Evolutionary conservation across 2,113 vertebrate genomes (phyloP).

Genomic region (Oncorhynchus kisutch): DNA sequence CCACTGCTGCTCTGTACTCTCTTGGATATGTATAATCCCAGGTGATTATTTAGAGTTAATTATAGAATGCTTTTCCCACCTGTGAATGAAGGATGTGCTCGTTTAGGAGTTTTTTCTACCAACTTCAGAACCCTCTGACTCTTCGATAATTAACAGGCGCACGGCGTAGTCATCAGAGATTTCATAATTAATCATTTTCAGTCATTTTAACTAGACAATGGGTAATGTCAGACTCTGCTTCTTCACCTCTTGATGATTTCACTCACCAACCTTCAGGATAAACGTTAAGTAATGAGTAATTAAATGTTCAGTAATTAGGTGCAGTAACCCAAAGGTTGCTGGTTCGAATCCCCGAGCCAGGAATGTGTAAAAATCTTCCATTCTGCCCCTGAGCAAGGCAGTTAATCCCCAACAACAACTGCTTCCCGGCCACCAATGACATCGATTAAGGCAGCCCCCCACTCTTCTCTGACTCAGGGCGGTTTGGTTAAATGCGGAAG

Average conservation of each 20-base stretch:
- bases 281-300: background rate
- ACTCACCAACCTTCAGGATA: slow-evolving; percentile 15
- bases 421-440: no score
- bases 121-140: slow-evolving; percentile 8
- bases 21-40: slow-evolving; percentile 9
- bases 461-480: no score
- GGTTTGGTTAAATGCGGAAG: no score
- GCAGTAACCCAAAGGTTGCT: no score
- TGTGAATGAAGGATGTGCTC: background rate
- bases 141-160: slow-evolving; percentile 6
- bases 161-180: background rate
- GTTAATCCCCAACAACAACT: no score
- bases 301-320: background rate
- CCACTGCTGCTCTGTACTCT: slow-evolving; percentile 21
- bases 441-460: no score
- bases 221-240: no score
- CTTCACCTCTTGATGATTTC: slow-evolving; percentile 24
- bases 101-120: background rate
- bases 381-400: no score
- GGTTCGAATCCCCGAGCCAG: no score
- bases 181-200: background rate
- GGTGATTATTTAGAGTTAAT: slow-evolving; percentile 40
- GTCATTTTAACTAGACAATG: background rate
- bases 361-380: no score
- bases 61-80: slow-evolving; percentile 2